Evolutionary conservation across 2,797 vertebrate species (phyloP).

Genomic region (Schizothorax lantsangensis): DNA sequence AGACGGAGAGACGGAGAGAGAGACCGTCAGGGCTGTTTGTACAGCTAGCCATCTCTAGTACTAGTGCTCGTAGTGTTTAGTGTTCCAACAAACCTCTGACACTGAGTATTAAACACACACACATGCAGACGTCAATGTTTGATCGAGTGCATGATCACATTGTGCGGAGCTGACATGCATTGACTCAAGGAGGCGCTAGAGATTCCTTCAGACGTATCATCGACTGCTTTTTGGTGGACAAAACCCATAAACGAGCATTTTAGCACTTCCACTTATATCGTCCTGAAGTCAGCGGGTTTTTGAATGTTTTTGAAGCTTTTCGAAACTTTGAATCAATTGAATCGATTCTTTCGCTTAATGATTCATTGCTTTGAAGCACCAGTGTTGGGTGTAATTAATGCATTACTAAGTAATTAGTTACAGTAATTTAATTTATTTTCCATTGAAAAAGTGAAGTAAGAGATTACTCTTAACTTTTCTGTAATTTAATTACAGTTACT

Average conservation of each 20-base stretch:
- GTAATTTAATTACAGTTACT: too few species aligned
- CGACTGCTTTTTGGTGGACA: neutral
- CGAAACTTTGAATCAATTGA: too few species aligned
- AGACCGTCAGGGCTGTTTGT: neutral
- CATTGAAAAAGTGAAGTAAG: too few species aligned
- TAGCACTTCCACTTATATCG: neutral
- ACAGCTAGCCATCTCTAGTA: neutral
- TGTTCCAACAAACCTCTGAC: neutral
- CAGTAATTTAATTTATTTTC: too few species aligned
- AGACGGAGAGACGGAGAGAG: slow-evolving; percentile 49
- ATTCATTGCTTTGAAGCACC: too few species aligned
- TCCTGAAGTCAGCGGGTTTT: neutral
- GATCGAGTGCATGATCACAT: neutral
- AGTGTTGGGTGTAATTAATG: too few species aligned
- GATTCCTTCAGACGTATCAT: neutral
- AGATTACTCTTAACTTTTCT: too few species aligned
- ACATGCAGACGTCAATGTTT: neutral
- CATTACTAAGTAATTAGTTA: too few species aligned
- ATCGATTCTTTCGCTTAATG: too few species aligned
- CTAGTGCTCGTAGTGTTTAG: neutral
- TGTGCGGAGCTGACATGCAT: neutral
- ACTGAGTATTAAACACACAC: neutral
- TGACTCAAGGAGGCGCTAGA: neutral
- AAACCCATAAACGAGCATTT: neutral
- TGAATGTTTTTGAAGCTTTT: neutral